Conservation (phyloP, 1,140 invertebrate genomes). For the Drosophila bipectinata region DNA sequence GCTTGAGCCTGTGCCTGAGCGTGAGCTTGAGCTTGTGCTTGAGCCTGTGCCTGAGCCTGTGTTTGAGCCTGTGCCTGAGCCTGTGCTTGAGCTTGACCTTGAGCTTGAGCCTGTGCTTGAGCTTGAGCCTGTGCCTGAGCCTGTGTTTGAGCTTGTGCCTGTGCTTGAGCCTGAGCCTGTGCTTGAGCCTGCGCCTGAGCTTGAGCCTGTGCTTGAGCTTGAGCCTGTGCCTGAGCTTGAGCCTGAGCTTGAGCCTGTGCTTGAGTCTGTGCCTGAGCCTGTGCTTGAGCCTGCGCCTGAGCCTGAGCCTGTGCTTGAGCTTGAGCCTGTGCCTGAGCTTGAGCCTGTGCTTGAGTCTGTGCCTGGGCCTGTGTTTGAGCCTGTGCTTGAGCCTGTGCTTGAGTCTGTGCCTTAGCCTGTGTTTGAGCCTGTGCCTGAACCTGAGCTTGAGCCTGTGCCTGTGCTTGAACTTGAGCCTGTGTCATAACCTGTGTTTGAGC, state of each 20-base stretch:
- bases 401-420: no score
- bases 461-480: no score
- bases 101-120: not conserved
- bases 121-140: no score
- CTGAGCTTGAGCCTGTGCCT: no score
- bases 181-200: no score
- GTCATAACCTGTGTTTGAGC: no score
- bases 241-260: not conserved
- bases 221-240: no score
- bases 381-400: no score
- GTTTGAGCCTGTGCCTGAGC: not conserved
- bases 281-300: not conserved
- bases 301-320: not conserved
- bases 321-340: not conserved
- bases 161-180: no score
- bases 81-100: not conserved
- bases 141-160: no score
- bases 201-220: no score
- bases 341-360: not conserved
- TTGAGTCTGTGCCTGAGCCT: not conserved
- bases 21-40: not conserved
- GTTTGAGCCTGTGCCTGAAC: not conserved
- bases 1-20: not conserved
- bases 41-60: not conserved
- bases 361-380: no score